These are phyloP conservation scores for Euzetes globulus DNA, from an alignment of 2,888 invertebrate genomes.

Conservation along the genomic window DNA sequence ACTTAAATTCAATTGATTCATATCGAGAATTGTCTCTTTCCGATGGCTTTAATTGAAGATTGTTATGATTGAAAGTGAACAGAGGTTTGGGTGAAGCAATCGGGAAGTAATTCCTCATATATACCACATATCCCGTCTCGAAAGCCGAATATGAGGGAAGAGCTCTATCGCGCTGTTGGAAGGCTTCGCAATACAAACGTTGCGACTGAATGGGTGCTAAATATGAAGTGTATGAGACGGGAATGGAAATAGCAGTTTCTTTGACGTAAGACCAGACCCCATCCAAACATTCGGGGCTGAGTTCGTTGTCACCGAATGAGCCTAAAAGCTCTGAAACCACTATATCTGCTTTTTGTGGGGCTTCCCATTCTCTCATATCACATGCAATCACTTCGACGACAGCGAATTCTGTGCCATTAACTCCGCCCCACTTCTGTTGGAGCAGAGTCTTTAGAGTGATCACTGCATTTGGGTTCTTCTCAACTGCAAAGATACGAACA, in stretches of 20 bases:
- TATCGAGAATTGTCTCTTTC: slow-evolving; percentile 64
- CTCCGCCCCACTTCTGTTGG: slow-evolving; percentile 25
- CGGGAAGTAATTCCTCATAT: slow-evolving; percentile 73
- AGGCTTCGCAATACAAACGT: slow-evolving; percentile 71
- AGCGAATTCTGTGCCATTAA: slow-evolving; percentile 40
- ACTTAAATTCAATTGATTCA: slow-evolving; percentile 60
- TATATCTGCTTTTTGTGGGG: slow-evolving; percentile 83
- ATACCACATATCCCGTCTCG: slow-evolving; percentile 88
- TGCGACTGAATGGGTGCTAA: slow-evolving; percentile 86
- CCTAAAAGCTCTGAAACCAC: slow-evolving; percentile 91
- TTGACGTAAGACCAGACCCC: slow-evolving; percentile 80
- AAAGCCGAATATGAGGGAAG: slow-evolving; percentile 50
- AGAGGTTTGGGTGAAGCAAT: slow-evolving; percentile 65
- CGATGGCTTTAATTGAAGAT: slow-evolving; percentile 41
- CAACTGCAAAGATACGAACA: slow-evolving; percentile 84
- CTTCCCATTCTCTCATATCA: slow-evolving; percentile 75
- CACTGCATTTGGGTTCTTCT: slow-evolving; percentile 95
- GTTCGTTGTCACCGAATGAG: slow-evolving; percentile 97
- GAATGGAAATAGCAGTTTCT: slow-evolving; percentile 81
- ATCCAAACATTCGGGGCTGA: slow-evolving; percentile 95
- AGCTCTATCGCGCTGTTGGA: slow-evolving; percentile 39
- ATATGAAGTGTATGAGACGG: slow-evolving; percentile 77
- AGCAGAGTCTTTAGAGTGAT: slow-evolving; percentile 54
- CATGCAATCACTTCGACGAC: slow-evolving; percentile 67
- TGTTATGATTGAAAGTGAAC: slow-evolving; percentile 71